A percentile compares a stretch with the other conserved stretches of the same genome.
phyloP scores from a whole-genome alignment of 2,888 invertebrate species.

The Amphipyra berbera region DNA sequence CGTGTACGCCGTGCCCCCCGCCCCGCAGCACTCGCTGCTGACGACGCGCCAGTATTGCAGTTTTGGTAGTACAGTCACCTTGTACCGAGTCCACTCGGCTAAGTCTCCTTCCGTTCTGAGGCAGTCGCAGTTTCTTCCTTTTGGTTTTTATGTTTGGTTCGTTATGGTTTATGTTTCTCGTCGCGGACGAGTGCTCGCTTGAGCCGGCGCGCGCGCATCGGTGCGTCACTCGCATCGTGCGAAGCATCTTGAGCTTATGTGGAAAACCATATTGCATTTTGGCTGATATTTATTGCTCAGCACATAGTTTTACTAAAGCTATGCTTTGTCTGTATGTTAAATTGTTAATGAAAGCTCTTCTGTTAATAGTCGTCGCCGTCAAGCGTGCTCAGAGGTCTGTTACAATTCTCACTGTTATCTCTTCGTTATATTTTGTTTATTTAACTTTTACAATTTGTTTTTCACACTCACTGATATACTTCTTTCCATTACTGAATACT shows the following conservation, averaged over 20 bases:
- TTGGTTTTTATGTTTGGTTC: slow-evolving; percentile 59
- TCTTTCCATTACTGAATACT: slow-evolving; percentile 63
- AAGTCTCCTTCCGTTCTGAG: slow-evolving; percentile 81
- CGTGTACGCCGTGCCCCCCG: slow-evolving; percentile 92
- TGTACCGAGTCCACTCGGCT: slow-evolving; percentile 76
- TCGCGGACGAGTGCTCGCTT: slow-evolving; percentile 46
- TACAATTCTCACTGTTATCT: slow-evolving; percentile 55
- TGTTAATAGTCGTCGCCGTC: slow-evolving; percentile 42
- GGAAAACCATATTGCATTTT: slow-evolving; percentile 22
- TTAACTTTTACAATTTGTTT: slow-evolving; percentile 51
- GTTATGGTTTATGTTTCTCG: slow-evolving; percentile 45
- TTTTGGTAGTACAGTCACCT: slow-evolving; percentile 97
- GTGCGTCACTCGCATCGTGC: slow-evolving; percentile 17
- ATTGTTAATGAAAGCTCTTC: slow-evolving; percentile 11
- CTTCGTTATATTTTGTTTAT: slow-evolving; percentile 61
- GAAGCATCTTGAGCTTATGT: slow-evolving; percentile 30
- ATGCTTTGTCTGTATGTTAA: slow-evolving; percentile 30
- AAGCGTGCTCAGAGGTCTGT: slow-evolving; percentile 60
- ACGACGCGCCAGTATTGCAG: slow-evolving; percentile 98
- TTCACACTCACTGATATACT: slow-evolving; percentile 67
- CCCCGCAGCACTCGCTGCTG: slow-evolving; percentile 92
- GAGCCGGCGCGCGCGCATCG: slow-evolving; percentile 29
- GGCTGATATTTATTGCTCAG: slow-evolving; percentile 32
- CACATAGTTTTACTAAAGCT: slow-evolving; percentile 11
- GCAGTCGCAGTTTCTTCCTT: slow-evolving; percentile 87